phyloP scores from a whole-genome alignment of 2,888 invertebrate species.

The Ennomos fuscantarius region DNA sequence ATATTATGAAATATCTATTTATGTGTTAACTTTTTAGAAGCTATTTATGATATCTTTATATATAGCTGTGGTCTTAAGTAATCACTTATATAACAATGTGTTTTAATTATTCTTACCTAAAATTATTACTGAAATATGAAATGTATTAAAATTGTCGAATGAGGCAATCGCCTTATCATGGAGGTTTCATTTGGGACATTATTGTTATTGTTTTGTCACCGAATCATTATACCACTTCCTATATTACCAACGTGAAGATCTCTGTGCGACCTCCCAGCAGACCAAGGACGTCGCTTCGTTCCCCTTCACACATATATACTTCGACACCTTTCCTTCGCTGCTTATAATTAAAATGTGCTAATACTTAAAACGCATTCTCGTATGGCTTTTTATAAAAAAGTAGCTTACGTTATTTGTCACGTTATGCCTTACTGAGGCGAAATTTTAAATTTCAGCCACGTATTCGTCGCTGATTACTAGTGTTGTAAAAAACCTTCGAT shows the following conservation, averaged over 20 bases:
- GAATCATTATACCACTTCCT: constrained; percentile 34
- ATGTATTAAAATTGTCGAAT: constrained; percentile 10
- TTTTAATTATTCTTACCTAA: too few relatives aligned
- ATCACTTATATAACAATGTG: too few relatives aligned
- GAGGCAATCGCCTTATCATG: constrained; percentile 19
- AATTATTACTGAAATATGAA: neutral
- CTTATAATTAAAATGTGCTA: constrained; percentile 19
- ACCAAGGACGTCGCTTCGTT: constrained; percentile 40
- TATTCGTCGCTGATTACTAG: too few relatives aligned
- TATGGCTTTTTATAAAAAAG: neutral
- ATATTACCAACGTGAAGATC: constrained; percentile 37
- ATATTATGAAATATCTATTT: too few relatives aligned
- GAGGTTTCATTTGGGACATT: constrained; percentile 37
- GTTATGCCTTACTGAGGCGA: too few relatives aligned
- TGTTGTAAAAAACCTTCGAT: too few relatives aligned
- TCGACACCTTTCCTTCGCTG: constrained; percentile 11
- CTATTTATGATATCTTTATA: too few relatives aligned
- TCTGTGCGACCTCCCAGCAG: constrained; percentile 38
- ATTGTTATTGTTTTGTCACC: constrained; percentile 36
- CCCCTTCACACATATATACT: constrained; percentile 20
- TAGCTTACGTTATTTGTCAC: too few relatives aligned
- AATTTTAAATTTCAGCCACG: neutral
- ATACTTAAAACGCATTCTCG: constrained; percentile 1
- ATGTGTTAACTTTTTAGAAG: too few relatives aligned
- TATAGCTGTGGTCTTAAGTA: too few relatives aligned